Evolutionary conservation across 2,113 vertebrate species (phyloP).

Genomic region (Phoenicopterus ruber): DNA sequence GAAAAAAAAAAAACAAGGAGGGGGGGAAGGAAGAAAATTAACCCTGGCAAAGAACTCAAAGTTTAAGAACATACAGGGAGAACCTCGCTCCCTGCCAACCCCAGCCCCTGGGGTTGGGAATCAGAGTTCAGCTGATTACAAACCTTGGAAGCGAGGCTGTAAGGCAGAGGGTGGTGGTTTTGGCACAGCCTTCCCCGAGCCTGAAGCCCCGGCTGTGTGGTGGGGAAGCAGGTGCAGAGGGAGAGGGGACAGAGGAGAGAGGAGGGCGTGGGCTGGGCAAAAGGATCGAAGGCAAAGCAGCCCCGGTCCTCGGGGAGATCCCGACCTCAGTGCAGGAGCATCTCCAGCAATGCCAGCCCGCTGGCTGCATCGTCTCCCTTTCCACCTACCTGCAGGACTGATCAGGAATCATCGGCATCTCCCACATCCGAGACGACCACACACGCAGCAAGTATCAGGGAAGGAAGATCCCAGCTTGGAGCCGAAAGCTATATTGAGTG

Average conservation of each 20-base stretch:
- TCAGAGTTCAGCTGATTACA: not conserved
- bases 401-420: not conserved
- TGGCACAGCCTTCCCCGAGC: not conserved
- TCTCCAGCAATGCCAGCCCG: not conserved
- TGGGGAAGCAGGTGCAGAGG: not conserved
- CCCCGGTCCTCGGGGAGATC: not conserved
- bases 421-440: not conserved
- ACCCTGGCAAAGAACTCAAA: not conserved
- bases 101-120: not conserved
- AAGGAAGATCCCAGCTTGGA: not conserved
- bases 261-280: fast-evolving
- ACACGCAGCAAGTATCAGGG: not conserved
- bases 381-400: not conserved
- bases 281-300: not conserved
- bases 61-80: not conserved
- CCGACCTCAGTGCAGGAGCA: fast-evolving
- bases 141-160: not conserved
- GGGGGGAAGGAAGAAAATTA: not conserved
- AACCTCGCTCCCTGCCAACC: not conserved
- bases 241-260: not conserved
- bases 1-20: not conserved
- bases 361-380: not conserved
- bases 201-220: not conserved
- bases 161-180: not conserved
- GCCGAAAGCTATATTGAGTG: not conserved